Evolutionary conservation across 2,888 invertebrate genomes (phyloP), one percentile per base, ranked within the genome.

Genomic region (Tinea trinotella): DNA sequence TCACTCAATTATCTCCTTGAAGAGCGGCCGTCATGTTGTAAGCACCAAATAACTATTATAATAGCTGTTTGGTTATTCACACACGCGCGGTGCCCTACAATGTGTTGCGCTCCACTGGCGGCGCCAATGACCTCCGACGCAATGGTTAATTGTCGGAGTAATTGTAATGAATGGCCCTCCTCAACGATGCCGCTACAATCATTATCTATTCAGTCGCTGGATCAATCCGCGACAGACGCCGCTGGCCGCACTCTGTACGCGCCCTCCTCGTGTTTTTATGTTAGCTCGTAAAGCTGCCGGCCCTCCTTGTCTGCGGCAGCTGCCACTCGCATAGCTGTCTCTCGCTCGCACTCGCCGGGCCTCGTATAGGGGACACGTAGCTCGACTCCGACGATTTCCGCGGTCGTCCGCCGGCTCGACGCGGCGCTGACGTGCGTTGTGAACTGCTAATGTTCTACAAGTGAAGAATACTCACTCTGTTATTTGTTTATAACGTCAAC

Each of bases 401-500:
- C 74, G 79, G 72, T 78, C 71, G 76, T 69, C 81, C 83, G 81
- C 77, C 79, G 82, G 75, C 75, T 75, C 72, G 65, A 71, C 62
- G 81, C 81, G 84, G 84, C 83, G 83, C 81, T 84, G 82, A 80
- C 79, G 81, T 80, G 71, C 77, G 70, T 72, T 76, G 72, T 73
- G 74, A 17, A 19, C 70, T 71, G 63, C 71, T 71, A 54, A 12
- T 70, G 68, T 73, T 71, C 74, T 79, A 74, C 73, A 67, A 74
- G 71, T 72, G 73, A 76, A 68, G 76, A 81, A 78, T 74, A 68
- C 71, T 68, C 66, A 74, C 67, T n/a, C n/a, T 79, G 76, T 77
- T 82, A 82, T 81, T 81, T 82, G 78, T 83, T 83, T 83, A 78
- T 68, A 72, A 67, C 64, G 66, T 64, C 62, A 61, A 61, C 67